Conservation (phyloP, 2,888 invertebrate genomes). For the Amorpha juglandis region DNA sequence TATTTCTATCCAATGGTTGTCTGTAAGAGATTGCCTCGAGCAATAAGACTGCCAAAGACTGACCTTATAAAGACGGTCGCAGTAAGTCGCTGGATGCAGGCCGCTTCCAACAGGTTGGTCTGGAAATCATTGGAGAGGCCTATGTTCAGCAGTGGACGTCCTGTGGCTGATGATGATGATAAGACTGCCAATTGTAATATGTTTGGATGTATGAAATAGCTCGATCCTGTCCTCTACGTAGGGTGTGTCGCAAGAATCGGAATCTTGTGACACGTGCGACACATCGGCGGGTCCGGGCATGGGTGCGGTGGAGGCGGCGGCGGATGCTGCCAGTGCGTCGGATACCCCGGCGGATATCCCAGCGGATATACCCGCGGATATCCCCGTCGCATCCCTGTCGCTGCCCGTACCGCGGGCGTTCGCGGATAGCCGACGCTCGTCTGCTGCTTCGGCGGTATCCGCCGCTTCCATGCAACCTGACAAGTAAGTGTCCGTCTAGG, state of each 20-base stretch:
- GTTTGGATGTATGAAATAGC: too few relatives aligned
- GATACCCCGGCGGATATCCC: conserved; percentile 81
- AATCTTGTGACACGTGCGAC: conserved; percentile 56
- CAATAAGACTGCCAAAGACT: too few relatives aligned
- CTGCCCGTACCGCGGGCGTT: conserved; percentile 91
- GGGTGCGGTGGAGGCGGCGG: conserved; percentile 34
- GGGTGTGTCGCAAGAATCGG: conserved; percentile 52
- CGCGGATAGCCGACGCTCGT: conserved; percentile 91
- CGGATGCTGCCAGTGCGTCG: conserved; percentile 73
- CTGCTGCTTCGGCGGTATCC: conserved; percentile 82
- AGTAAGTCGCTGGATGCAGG: too few relatives aligned
- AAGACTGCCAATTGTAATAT: too few relatives aligned
- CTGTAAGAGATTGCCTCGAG: too few relatives aligned
- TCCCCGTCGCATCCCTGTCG: conserved; percentile 35
- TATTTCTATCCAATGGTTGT: too few relatives aligned
- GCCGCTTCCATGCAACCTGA: conserved; percentile 75
- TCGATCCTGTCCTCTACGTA: conserved; percentile 18
- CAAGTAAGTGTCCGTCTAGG: conserved; percentile 52
- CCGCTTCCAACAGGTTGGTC: too few relatives aligned
- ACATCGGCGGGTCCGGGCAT: conserved; percentile 41
- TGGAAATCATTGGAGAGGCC: too few relatives aligned
- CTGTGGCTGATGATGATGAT: too few relatives aligned
- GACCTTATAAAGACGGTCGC: too few relatives aligned
- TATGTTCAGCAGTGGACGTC: too few relatives aligned
- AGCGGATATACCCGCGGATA: conserved; percentile 34